These are phyloP conservation scores for Euura saliciscinereae DNA, from an alignment of 1,140 invertebrate genomes.

Conservation along the genomic window DNA sequence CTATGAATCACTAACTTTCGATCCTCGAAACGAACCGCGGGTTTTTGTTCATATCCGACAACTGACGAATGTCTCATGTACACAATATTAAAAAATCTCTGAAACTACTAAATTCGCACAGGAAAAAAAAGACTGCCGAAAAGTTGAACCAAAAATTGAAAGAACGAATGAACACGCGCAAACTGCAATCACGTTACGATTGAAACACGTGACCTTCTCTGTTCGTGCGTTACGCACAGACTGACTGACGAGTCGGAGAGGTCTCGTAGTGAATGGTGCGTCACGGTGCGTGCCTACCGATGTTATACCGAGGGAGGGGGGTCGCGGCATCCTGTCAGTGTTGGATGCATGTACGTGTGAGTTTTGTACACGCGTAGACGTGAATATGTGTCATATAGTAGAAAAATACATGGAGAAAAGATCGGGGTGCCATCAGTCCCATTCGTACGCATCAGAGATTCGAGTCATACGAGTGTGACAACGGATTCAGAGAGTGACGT, in stretches of 20 bases:
- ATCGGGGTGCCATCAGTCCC: no score
- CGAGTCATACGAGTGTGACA: background rate
- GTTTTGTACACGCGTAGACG: background rate
- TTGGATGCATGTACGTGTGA: background rate
- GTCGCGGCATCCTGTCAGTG: background rate
- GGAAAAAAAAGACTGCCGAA: no score
- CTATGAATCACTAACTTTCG: no score
- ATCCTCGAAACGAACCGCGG: no score
- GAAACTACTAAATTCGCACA: no score
- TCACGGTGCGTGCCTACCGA: constrained; percentile 33
- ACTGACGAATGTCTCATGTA: no score
- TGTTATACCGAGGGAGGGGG: constrained; percentile 20
- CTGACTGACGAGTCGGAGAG: constrained; percentile 30
- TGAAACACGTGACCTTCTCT: background rate
- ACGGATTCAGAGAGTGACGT: background rate
- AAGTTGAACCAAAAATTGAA: no score
- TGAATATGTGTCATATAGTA: background rate
- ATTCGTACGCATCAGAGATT: no score
- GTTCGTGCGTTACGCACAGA: constrained; percentile 21
- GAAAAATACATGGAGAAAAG: no score
- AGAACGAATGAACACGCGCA: background rate
- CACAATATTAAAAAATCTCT: no score
- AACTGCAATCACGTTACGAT: background rate
- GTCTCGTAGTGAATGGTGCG: constrained; percentile 29
- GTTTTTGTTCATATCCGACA: no score